phyloP scores from a whole-genome alignment of 2,113 vertebrate species.

The Zapus hudsonius region DNA sequence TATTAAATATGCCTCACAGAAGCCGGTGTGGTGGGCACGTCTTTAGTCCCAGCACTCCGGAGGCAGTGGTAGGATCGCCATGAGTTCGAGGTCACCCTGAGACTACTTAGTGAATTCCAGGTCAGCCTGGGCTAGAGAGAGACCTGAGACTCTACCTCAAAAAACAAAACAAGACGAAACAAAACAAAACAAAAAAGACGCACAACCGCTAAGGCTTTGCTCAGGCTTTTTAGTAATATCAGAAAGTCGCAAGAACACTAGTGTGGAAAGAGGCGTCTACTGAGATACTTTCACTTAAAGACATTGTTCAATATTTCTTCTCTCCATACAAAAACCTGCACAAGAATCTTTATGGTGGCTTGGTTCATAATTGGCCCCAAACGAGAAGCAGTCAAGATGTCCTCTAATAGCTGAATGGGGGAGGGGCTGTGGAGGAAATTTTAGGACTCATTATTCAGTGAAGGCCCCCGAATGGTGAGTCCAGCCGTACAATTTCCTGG shows the following conservation, averaged over 20 bases:
- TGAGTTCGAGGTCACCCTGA: no score
- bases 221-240: not conserved
- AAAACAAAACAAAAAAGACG: no score
- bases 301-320: not conserved
- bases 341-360: not conserved
- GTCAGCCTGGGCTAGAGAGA: no score
- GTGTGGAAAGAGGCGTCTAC: not conserved
- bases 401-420: not conserved
- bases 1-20: not conserved
- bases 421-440: not conserved
- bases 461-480: not conserved
- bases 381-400: not conserved
- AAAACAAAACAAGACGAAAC: no score
- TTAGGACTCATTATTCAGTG: not conserved
- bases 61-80: no score
- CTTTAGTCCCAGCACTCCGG: no score
- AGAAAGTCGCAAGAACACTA: not conserved
- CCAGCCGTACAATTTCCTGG: accelerated
- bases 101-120: no score
- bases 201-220: not conserved
- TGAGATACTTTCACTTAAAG: not conserved
- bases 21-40: no score
- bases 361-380: not conserved
- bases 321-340: not conserved
- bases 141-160: no score